Conservation (phyloP, 2,797 vertebrate species). For the Myotis pilosus region DNA sequence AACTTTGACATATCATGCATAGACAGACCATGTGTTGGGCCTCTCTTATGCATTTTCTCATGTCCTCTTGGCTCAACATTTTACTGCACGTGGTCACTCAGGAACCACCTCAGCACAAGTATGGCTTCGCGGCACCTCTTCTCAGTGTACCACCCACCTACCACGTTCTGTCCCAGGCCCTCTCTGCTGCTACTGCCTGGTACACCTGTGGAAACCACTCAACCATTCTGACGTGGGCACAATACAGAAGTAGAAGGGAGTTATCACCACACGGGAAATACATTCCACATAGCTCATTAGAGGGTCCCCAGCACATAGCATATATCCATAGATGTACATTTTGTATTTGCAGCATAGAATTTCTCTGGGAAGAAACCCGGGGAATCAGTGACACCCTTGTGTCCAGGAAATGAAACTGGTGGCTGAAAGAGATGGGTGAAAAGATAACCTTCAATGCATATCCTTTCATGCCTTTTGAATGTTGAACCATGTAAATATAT, state of each 20-base stretch:
- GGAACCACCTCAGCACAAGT: background rate
- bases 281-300: background rate
- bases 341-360: background rate
- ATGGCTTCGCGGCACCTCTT: background rate
- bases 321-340: background rate
- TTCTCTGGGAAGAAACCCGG: background rate
- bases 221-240: background rate
- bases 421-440: background rate
- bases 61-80: background rate
- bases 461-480: background rate
- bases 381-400: background rate
- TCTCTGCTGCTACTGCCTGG: background rate
- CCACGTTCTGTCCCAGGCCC: background rate
- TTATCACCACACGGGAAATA: background rate
- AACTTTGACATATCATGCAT: background rate
- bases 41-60: background rate
- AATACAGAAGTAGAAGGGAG: accelerated
- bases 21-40: background rate
- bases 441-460: background rate
- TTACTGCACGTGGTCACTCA: background rate
- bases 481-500: background rate
- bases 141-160: no score
- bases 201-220: background rate
- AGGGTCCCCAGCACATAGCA: background rate
- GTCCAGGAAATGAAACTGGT: background rate